Percentiles rank a stretch among this genome's conserved stretches.
These are phyloP conservation scores for Rhimphoctona megacephalus DNA, from an alignment of 2,888 invertebrate species.

Conservation along the genomic window DNA sequence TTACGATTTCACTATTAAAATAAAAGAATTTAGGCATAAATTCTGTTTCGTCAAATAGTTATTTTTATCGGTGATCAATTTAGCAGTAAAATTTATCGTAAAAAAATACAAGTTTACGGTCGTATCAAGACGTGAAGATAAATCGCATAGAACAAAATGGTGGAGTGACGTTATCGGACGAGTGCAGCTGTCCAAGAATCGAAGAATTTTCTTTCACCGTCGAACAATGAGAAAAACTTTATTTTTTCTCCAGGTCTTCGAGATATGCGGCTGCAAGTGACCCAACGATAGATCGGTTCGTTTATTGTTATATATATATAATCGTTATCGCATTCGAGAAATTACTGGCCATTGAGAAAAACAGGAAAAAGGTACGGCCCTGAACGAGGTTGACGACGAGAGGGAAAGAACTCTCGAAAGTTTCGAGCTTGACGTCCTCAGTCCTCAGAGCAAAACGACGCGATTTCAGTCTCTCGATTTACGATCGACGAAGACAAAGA, in stretches of 20 bases:
- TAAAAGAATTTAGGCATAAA: background rate
- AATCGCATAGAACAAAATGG: background rate
- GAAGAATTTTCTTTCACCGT: conserved; percentile 11
- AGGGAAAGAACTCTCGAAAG: conserved; percentile 37
- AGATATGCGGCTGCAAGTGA: conserved; percentile 38
- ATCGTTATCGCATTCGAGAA: conserved; percentile 48
- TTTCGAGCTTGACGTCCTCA: conserved; percentile 42
- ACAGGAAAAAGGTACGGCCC: conserved; percentile 19
- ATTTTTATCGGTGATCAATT: background rate
- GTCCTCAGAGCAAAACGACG: conserved; percentile 15
- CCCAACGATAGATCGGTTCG: conserved; percentile 38
- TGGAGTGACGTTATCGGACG: background rate
- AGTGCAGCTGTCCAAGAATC: conserved; percentile 23
- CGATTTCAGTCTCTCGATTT: conserved; percentile 52
- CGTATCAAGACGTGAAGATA: background rate
- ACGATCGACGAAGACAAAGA: conserved; percentile 42
- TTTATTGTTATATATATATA: conserved; percentile 21
- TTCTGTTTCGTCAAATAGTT: background rate
- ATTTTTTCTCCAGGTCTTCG: background rate
- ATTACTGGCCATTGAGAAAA: conserved; percentile 36
- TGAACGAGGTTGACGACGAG: background rate
- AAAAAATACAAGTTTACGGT: background rate
- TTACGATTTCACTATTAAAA: background rate
- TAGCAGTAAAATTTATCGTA: background rate
- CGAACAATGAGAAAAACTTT: conserved; percentile 24